Conservation (phyloP, 2,113 vertebrate genomes). For the Fulmarus glacialis region DNA sequence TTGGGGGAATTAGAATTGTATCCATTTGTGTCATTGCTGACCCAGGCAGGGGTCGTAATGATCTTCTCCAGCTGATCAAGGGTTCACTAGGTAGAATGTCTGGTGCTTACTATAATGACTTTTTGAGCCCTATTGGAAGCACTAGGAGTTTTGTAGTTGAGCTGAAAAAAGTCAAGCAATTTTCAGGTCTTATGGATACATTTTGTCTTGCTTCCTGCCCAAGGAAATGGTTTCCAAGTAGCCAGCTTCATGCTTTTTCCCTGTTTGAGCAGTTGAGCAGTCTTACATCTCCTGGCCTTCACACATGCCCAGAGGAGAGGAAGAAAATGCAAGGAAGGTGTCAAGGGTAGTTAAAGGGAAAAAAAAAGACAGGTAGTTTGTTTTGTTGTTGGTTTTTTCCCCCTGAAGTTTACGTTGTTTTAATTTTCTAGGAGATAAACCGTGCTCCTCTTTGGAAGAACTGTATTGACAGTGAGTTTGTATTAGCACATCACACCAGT, state of each 20-base stretch:
- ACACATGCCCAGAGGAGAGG: background rate
- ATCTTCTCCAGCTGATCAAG: background rate
- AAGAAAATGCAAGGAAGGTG: background rate
- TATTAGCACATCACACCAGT: background rate
- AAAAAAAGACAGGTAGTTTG: background rate
- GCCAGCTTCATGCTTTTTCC: background rate
- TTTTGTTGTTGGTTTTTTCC: background rate
- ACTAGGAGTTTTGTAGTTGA: background rate
- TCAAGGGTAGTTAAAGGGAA: background rate
- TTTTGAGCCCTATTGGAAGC: background rate
- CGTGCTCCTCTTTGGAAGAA: background rate
- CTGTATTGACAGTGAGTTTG: background rate
- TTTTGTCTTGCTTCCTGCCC: background rate
- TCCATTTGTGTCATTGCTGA: background rate
- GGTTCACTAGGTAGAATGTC: background rate
- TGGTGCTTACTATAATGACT: background rate
- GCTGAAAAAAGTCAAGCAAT: background rate
- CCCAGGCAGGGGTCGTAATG: background rate
- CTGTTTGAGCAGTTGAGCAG: background rate
- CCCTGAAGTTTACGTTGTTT: background rate
- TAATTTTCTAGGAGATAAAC: background rate
- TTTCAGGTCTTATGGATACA: background rate
- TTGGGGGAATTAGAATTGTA: background rate
- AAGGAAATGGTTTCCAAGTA: background rate
- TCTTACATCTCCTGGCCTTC: background rate